Conservation (phyloP, 2,113 vertebrate species). For the Hepsetus odoe region DNA sequence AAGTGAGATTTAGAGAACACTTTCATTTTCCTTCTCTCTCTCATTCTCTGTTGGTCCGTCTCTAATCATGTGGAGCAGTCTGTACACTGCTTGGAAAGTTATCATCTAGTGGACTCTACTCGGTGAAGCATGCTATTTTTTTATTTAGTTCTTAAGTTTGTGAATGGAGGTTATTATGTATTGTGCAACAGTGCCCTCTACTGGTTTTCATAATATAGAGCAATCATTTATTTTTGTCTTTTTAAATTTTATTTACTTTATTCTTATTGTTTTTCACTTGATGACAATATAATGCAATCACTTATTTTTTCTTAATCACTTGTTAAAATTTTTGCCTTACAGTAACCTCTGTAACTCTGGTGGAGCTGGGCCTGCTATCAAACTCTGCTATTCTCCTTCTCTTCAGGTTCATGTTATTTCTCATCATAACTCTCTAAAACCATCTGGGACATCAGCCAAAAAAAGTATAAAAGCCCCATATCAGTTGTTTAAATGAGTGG, state of each 20-base stretch:
- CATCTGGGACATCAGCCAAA: slow-evolving; percentile 91
- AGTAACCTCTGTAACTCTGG: slow-evolving; percentile 87
- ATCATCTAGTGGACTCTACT: slow-evolving; percentile 95
- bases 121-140: slow-evolving; percentile 90
- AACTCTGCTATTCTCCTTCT: slow-evolving; percentile 83
- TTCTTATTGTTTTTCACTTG: slow-evolving; percentile 61
- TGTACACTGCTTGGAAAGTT: slow-evolving; percentile 90
- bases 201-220: slow-evolving; percentile 48
- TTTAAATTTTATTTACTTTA: too few species aligned
- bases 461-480: slow-evolving; percentile 78
- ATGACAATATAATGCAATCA: neutral
- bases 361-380: slow-evolving; percentile 81
- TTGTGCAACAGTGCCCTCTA: slow-evolving; percentile 63
- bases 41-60: slow-evolving; percentile 81
- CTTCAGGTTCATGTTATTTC: slow-evolving; percentile 84
- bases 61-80: slow-evolving; percentile 93
- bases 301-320: neutral
- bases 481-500: neutral
- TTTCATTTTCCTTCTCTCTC: neutral
- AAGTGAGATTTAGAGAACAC: neutral
- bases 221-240: neutral
- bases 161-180: neutral
- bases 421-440: slow-evolving; percentile 87
- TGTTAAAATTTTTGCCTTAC: slow-evolving; percentile 52
- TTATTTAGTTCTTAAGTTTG: slow-evolving; percentile 91